These are phyloP conservation scores for Tortricodes alternella DNA, from an alignment of 2,888 invertebrate species.

Conservation along the genomic window DNA sequence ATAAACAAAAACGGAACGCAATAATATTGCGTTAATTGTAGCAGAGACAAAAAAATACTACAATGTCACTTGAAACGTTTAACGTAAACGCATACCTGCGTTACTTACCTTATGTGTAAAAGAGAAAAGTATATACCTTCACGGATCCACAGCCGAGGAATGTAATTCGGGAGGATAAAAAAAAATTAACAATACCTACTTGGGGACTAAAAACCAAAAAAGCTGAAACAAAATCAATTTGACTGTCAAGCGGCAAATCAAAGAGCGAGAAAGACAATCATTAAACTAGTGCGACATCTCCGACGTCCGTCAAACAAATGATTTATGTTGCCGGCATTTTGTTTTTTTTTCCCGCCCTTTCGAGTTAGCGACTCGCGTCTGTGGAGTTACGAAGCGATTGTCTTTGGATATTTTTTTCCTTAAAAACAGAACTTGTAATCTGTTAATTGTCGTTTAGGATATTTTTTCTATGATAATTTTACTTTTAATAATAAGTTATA, in stretches of 20 bases:
- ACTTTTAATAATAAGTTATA: background rate
- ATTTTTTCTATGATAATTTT: background rate
- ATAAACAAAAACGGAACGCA: too few species aligned
- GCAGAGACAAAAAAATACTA: too few species aligned
- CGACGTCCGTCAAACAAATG: constrained; percentile 44
- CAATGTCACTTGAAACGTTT: too few species aligned
- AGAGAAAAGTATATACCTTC: too few species aligned
- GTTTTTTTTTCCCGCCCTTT: constrained; percentile 45
- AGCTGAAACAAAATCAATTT: constrained; percentile 25
- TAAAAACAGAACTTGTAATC: background rate
- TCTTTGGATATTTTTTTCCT: constrained; percentile 7
- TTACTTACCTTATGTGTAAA: too few species aligned
- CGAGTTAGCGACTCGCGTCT: constrained; percentile 46
- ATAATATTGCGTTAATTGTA: too few species aligned
- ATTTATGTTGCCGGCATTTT: constrained; percentile 46
- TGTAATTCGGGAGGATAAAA: background rate
- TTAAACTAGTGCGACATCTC: constrained; percentile 13
- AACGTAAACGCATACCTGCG: too few species aligned
- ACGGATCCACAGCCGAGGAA: too few species aligned
- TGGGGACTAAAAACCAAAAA: background rate
- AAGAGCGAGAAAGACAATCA: constrained; percentile 11
- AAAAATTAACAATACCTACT: background rate
- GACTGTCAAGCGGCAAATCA: constrained; percentile 5
- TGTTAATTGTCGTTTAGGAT: constrained; percentile 1
- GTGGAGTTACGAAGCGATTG: constrained; percentile 21